These are phyloP conservation scores for Hypocryptadius cinnamomeus DNA, from an alignment of 2,113 vertebrate genomes.

Conservation along the genomic window DNA sequence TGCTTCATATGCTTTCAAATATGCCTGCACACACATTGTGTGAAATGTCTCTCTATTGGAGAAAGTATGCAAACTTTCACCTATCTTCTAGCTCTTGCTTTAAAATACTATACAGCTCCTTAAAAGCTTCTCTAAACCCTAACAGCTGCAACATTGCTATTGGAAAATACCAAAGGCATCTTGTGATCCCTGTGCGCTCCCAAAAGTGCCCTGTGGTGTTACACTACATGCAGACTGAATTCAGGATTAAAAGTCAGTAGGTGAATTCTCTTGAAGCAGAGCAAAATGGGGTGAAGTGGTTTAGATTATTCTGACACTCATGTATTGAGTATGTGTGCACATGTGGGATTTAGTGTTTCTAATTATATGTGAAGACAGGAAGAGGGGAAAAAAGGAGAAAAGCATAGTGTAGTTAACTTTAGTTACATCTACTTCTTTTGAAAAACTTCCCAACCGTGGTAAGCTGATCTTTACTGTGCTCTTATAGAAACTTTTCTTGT, in stretches of 20 bases:
- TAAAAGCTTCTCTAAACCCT: background rate
- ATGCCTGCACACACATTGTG: background rate
- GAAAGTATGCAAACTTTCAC: background rate
- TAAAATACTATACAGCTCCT: background rate
- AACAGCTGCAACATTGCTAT: background rate
- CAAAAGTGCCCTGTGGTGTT: background rate
- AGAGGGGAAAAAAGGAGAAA: background rate
- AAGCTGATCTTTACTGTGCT: background rate
- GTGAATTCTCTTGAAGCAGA: background rate
- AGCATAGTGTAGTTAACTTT: background rate
- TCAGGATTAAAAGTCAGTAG: background rate
- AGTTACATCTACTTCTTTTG: background rate
- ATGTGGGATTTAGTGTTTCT: background rate
- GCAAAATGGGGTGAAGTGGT: background rate
- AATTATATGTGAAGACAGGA: background rate
- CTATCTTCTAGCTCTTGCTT: background rate
- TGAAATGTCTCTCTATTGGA: background rate
- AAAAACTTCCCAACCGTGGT: background rate
- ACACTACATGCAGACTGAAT: background rate
- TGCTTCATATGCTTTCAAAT: background rate
- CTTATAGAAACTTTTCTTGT: background rate
- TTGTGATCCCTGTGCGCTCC: background rate
- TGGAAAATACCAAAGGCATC: background rate
- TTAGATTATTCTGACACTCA: background rate
- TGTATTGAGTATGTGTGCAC: fast-evolving